Evolutionary conservation across 2,888 invertebrate genomes (phyloP).

Genomic region (Alviniconcha strummeri): DNA sequence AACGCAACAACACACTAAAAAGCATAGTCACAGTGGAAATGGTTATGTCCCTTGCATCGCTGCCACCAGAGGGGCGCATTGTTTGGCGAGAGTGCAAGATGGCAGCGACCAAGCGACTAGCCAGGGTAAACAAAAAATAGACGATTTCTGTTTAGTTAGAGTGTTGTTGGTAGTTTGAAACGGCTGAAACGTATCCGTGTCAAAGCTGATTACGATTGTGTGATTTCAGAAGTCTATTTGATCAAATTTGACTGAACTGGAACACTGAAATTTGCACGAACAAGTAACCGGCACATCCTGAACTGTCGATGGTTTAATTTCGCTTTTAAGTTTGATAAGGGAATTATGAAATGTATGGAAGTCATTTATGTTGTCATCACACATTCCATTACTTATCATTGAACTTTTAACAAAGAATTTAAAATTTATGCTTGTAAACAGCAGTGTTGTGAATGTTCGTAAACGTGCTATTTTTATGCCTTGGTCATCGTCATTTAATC

Average conservation of each 20-base stretch:
- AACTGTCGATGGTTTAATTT: neutral
- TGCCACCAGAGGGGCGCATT: slow-evolving; percentile 26
- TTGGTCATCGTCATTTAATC: neutral
- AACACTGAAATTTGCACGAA: neutral
- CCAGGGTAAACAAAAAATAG: slow-evolving; percentile 22
- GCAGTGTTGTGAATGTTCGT: neutral
- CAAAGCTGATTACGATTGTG: neutral
- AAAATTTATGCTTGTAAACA: neutral
- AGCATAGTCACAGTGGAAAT: neutral
- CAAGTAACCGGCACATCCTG: neutral
- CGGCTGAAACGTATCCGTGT: neutral
- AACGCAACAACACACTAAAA: no score
- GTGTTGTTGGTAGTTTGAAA: neutral
- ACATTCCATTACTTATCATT: neutral
- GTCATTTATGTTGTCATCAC: neutral
- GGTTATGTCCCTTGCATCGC: slow-evolving; percentile 27
- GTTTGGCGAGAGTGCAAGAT: slow-evolving; percentile 25
- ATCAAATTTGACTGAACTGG: neutral
- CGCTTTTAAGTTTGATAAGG: no score
- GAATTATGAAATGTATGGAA: no score
- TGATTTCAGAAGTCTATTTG: neutral
- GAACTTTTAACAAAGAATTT: neutral
- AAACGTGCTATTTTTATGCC: neutral
- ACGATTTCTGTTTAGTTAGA: neutral
- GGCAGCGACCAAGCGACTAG: slow-evolving; percentile 34